A percentile compares a stretch with the other conserved stretches of the same genome.
These are phyloP conservation scores for Tribolium freemani DNA, from an alignment of 2,888 invertebrate species.

Conservation along the genomic window DNA sequence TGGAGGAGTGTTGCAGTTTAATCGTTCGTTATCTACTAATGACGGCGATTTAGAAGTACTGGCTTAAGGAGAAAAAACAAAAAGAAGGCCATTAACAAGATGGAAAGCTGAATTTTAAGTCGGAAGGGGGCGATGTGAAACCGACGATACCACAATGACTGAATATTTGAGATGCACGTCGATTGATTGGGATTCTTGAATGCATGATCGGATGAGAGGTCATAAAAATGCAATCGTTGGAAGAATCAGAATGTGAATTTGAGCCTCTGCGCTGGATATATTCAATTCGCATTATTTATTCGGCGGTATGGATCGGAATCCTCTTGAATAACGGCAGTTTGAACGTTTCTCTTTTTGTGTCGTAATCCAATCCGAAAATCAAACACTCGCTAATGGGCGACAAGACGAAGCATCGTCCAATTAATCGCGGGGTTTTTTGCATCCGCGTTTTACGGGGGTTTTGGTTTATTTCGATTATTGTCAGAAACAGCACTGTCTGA, in stretches of 20 bases:
- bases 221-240: not conserved
- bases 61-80: not conserved
- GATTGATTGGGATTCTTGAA: not conserved
- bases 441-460: not conserved
- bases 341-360: slow-evolving; percentile 17
- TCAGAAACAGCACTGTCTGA: not conserved
- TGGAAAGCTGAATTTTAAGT: not conserved
- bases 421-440: slow-evolving; percentile 16
- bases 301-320: not conserved
- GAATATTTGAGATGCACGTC: not conserved
- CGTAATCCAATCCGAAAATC: slow-evolving; percentile 27
- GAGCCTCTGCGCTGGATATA: not conserved
- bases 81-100: not conserved
- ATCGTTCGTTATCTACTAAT: not conserved
- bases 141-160: too few relatives aligned
- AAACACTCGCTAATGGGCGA: slow-evolving; percentile 23
- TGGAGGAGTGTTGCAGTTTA: not conserved
- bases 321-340: not conserved
- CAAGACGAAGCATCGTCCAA: slow-evolving; percentile 1
- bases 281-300: slow-evolving; percentile 11
- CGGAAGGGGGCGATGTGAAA: not conserved
- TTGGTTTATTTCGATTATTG: slow-evolving; percentile 9
- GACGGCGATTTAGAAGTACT: not conserved
- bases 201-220: not conserved
- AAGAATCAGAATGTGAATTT: not conserved